phyloP scores from a whole-genome alignment of 2,888 invertebrate species.

The Horisme vitalbata region DNA sequence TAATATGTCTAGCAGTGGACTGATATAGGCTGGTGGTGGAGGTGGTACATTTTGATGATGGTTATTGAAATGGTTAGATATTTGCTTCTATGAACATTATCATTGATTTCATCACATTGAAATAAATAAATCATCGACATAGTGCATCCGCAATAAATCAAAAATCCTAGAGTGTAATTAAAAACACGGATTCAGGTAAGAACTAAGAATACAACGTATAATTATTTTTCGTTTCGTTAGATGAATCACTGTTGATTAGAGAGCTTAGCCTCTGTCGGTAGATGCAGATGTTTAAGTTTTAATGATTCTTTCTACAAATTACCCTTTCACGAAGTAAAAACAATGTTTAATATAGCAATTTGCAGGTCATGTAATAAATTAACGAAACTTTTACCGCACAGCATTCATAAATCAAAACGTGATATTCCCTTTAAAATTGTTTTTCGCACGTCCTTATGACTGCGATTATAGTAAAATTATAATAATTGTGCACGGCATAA shows the following conservation, averaged over 20 bases:
- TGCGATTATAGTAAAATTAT: constrained; percentile 80
- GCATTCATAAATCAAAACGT: constrained; percentile 68
- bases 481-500: constrained; percentile 77
- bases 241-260: constrained; percentile 79
- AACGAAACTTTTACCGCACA: constrained; percentile 47
- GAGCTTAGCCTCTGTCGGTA: constrained; percentile 54
- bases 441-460: constrained; percentile 79
- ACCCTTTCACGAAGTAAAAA: constrained; percentile 61
- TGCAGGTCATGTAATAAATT: constrained; percentile 47
- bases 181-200: constrained; percentile 73
- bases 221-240: constrained; percentile 78
- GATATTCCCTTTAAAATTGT: constrained; percentile 70
- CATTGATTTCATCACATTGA: too few relatives aligned
- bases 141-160: constrained; percentile 72
- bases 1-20: too few relatives aligned
- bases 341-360: constrained; percentile 43
- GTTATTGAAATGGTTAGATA: constrained; percentile 29
- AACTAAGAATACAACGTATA: constrained; percentile 69
- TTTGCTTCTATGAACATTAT: too few relatives aligned
- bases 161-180: constrained; percentile 69
- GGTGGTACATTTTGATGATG: too few relatives aligned
- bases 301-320: constrained; percentile 66
- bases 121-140: constrained; percentile 71
- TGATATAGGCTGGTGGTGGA: too few relatives aligned
- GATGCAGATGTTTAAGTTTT: constrained; percentile 75